phyloP scores from a whole-genome alignment of 2,113 vertebrate species.

The cattle (Bos taurus) region ARS-UCD2.0 NC_037348.1:61392001-61392500 shows the following conservation, averaged over 20 bases:
- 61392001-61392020: not conserved
- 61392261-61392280: conserved; percentile 83
- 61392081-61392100: not conserved
- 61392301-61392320: not conserved
- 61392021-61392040: not conserved
- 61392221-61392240: conserved; percentile 89
- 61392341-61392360: not conserved
- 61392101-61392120: conserved; percentile 30
- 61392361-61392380: not conserved
- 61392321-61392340: not conserved
- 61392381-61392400: not conserved
- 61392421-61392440: not conserved
- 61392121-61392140: conserved; percentile 30
- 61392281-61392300: conserved; percentile 84
- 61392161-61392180: conserved; percentile 92
- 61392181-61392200: conserved; percentile 92
- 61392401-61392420: not conserved
- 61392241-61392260: conserved; percentile 89
- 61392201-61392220: conserved; percentile 91
- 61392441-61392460: not conserved
- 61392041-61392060: not conserved
- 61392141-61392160: conserved; percentile 65
- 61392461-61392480: not conserved
- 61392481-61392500: not conserved
- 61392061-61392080: not conserved